These are phyloP conservation scores for Steinernema hermaphroditum DNA, from an alignment of 2,888 invertebrate species.

Conservation along the genomic window DNA sequence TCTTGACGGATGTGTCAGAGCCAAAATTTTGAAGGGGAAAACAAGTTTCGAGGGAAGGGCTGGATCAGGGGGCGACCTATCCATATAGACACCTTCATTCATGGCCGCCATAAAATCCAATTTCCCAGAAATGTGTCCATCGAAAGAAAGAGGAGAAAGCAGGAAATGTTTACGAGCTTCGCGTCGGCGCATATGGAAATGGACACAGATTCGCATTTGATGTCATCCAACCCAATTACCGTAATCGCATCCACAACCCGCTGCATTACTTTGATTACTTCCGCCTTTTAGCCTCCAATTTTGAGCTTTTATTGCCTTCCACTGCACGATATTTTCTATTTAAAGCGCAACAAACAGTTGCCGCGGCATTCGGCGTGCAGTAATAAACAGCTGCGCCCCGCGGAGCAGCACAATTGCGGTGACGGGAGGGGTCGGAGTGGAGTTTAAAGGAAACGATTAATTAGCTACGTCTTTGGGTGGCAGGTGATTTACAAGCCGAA, in stretches of 20 bases:
- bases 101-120: too few species aligned
- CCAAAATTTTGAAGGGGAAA: too few species aligned
- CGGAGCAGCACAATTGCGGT: background rate
- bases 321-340: background rate
- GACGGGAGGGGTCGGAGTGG: background rate
- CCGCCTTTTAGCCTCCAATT: background rate
- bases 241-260: background rate
- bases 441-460: slow-evolving; percentile 14
- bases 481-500: background rate
- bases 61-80: too few species aligned
- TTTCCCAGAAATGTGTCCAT: too few species aligned
- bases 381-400: background rate
- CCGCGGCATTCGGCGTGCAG: background rate
- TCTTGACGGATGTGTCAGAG: too few species aligned
- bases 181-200: too few species aligned
- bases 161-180: too few species aligned
- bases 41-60: too few species aligned
- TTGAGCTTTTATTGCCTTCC: background rate
- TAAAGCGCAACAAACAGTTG: background rate
- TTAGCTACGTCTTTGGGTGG: background rate
- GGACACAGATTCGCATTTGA: background rate
- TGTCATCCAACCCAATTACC: background rate
- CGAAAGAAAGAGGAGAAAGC: too few species aligned
- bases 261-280: background rate
- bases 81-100: too few species aligned